Evolutionary conservation across 2,888 invertebrate genomes (phyloP), one percentile per base, ranked within the genome.

Genomic region (Noctua janthe): DNA sequence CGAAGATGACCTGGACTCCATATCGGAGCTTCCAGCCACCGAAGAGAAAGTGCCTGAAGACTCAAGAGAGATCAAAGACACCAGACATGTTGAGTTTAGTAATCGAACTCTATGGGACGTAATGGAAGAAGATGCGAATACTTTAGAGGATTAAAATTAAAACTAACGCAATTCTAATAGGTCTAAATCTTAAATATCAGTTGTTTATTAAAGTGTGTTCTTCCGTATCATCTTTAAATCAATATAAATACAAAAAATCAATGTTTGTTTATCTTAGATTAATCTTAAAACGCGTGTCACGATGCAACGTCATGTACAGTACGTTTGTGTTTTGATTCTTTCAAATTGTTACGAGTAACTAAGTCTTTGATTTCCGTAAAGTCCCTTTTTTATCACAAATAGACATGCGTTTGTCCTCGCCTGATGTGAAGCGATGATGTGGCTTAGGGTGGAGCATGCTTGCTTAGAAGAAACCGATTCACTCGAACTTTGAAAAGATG

Each of bases 21-120:
- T 91, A 2, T 51, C 89, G 0, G 93, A 93, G 15, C 54, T 71
- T 23, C 23, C 67, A 29, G 35, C 59, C 3, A 84, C 69, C 3
- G 91, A 91, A 1, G 92, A 91, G 0, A 90, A 89, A 29, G 81
- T 81, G 20, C 23, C 78, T 6, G 92, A 93, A 43, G 91, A 92
- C 10, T n/a, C 7, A 0, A 47, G n/a, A 47, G 91, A 47, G 15
- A n/a, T 23, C 15, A 72, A 92, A 39, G 91, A 92, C 13, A 72
- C 81, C 10, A 91, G 80, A 69, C 87, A 76, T 43, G 74, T 91
- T 20, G 92, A 93, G 23, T 90, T 91, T 4, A 89, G 78, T 15
- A 91, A 90, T 80, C 91, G 94, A 77, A 94, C 91, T 35, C 85
- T 96, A 0, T 96, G 95, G 95, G 94, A 95, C 29, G 94, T 95